A percentile compares a stretch with the other conserved stretches of the same genome.
Evolutionary conservation across 2,888 invertebrate species (phyloP).

Genomic region (Tuberolachnus salignus): DNA sequence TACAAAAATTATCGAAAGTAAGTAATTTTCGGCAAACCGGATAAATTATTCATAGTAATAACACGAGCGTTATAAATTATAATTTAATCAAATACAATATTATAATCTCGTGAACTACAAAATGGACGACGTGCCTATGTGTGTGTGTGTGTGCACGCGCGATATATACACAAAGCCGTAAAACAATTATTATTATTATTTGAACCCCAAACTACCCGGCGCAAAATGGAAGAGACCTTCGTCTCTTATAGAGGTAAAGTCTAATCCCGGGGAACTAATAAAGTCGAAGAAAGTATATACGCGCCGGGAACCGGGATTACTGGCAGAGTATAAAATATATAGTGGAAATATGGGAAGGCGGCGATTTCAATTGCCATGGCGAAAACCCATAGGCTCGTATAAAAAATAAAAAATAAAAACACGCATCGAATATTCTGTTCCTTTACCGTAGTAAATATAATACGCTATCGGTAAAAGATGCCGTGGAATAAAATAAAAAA

Average conservation of each 20-base stretch:
- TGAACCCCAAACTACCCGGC: constrained; percentile 15
- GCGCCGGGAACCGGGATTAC: constrained; percentile 30
- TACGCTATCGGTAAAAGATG: neutral
- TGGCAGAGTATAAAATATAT: neutral
- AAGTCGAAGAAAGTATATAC: constrained; percentile 16
- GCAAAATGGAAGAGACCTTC: neutral
- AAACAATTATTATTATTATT: constrained; percentile 47
- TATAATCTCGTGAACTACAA: neutral
- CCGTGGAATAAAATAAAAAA: neutral
- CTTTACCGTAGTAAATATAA: neutral
- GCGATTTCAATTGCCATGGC: constrained; percentile 36
- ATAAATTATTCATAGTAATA: constrained; percentile 20
- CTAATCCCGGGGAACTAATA: constrained; percentile 35
- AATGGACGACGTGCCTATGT: neutral
- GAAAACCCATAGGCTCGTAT: constrained; percentile 8
- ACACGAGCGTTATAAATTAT: too few relatives aligned
- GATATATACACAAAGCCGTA: constrained; percentile 4
- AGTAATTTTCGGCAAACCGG: neutral
- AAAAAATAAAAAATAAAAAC: neutral
- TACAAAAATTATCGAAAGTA: constrained; percentile 1
- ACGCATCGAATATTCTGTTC: neutral
- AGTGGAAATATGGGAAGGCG: neutral
- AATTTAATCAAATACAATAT: constrained; percentile 22
- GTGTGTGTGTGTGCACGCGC: neutral
- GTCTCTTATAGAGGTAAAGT: neutral